A percentile compares a stretch with the other conserved stretches of the same genome.
Conservation (phyloP, 2,113 vertebrate species). For the Halichoerus grypus region DNA sequence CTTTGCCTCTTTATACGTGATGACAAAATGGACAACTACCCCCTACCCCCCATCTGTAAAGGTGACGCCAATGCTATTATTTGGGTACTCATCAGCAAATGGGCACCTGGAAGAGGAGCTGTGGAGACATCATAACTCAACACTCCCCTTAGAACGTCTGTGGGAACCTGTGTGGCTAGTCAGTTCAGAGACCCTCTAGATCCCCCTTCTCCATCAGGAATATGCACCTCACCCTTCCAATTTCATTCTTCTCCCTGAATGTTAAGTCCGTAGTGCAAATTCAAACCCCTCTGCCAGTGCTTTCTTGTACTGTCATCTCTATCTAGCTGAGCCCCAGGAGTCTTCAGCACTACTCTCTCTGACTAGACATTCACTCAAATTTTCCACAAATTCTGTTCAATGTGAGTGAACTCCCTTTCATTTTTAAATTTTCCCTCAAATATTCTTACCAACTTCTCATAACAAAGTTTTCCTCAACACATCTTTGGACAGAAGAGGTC, state of each 20-base stretch:
- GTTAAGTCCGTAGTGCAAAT: background rate
- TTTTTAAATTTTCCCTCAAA: background rate
- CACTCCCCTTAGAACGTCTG: background rate
- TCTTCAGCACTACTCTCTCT: background rate
- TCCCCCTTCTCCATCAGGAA: background rate
- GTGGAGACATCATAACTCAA: background rate
- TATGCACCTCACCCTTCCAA: background rate
- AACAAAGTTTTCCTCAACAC: background rate
- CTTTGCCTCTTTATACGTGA: background rate
- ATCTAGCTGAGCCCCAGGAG: background rate
- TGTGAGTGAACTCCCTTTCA: background rate
- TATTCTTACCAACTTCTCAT: background rate
- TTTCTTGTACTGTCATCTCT: background rate
- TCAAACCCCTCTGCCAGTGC: background rate
- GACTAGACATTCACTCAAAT: background rate
- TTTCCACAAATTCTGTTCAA: background rate
- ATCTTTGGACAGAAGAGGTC: background rate
- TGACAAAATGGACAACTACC: background rate
- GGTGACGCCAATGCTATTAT: background rate
- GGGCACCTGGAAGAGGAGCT: background rate
- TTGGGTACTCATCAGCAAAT: background rate
- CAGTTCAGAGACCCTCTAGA: background rate
- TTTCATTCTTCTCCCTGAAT: background rate
- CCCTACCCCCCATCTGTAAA: background rate
- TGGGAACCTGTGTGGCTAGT: fast-evolving